Base-by-base conservation (phyloP, 1,140 invertebrate species). In the Copidosoma floridanum region DNA sequence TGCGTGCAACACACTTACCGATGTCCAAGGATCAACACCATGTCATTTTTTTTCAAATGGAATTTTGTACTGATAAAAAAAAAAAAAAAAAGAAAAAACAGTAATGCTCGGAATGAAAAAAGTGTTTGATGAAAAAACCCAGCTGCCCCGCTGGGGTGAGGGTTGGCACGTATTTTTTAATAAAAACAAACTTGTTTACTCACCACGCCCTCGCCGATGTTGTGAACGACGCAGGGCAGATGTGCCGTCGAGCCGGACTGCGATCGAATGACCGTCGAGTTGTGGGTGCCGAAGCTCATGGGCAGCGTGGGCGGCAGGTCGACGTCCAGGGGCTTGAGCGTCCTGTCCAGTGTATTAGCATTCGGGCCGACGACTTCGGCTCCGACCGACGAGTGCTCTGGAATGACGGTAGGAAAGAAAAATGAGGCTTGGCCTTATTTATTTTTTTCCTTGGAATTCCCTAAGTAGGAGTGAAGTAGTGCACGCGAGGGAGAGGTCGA, bases 161-260 rank as follows among this genome's bases (percentile, higher is more conserved):
- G n/a, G n/a, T n/a, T n/a, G n/a, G n/a, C n/a, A n/a, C n/a, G n/a
- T n/a, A n/a, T n/a, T n/a, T n/a, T n/a, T n/a, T n/a, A n/a, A n/a
- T n/a, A n/a, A n/a, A n/a, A n/a, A n/a, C n/a, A n/a, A n/a, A n/a
- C n/a, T n/a, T n/a, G n/a, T n/a, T n/a, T n/a, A 83, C 90, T 91
- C 78, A 93, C 91, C 82, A 90, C 87, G 69, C 90, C 90, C 71
- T 93, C 90, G 47, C 90, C 90, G 65, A 92, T 88, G 73, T 92
- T 91, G 68, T 86, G 87, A 27, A 93, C 89, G 46, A 90, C 84
- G 77, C 91, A 93, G 11, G 90, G 90, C 35, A 94, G 78, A 24
- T 91, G 82, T 3, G 91, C 90, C 3, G 88, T 91, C 46, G 89
- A 90, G 12, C 89, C 90, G 40, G 88, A 90, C 78, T 94, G 91